A percentile compares a stretch with the other conserved stretches of the same genome.
Conservation (phyloP, 2,888 invertebrate species). For the Campoplex capitator region DNA sequence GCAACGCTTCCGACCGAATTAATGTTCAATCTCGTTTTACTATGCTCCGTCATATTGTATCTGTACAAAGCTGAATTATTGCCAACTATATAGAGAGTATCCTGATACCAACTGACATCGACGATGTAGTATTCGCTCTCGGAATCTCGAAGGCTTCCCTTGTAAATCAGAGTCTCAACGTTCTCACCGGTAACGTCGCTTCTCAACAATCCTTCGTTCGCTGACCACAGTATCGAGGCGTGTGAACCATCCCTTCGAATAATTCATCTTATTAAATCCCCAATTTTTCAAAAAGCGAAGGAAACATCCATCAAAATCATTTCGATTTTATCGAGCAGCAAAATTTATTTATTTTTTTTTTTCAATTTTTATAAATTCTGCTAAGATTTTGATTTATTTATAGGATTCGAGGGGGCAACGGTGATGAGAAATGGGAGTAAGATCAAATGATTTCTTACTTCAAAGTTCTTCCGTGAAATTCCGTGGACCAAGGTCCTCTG, state of each 20-base stretch:
- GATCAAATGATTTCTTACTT: constrained; percentile 77
- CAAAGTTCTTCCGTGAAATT: constrained; percentile 90
- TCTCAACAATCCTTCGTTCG: constrained; percentile 90
- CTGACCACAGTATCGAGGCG: constrained; percentile 91
- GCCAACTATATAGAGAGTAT: constrained; percentile 91
- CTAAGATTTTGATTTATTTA: no score
- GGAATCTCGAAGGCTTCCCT: constrained; percentile 86
- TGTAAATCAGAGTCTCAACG: constrained; percentile 89
- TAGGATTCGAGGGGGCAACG: background rate
- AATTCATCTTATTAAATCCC: background rate
- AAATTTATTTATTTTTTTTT: background rate
- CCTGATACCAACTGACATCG: constrained; percentile 92
- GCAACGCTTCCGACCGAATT: constrained; percentile 92
- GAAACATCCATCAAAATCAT: background rate
- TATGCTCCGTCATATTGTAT: constrained; percentile 89
- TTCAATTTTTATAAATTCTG: background rate
- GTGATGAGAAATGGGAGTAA: background rate
- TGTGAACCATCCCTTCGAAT: constrained; percentile 85
- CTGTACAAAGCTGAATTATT: constrained; percentile 90
- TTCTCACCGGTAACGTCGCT: constrained; percentile 94
- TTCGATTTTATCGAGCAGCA: no score
- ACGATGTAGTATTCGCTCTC: constrained; percentile 86
- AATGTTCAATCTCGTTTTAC: constrained; percentile 88
- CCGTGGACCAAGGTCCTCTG: constrained; percentile 92
- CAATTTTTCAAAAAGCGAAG: background rate